Percentiles rank a stretch among this genome's conserved stretches.
phyloP scores from a whole-genome alignment of 1,140 invertebrate genomes.

The Zophobas atratus region DNA sequence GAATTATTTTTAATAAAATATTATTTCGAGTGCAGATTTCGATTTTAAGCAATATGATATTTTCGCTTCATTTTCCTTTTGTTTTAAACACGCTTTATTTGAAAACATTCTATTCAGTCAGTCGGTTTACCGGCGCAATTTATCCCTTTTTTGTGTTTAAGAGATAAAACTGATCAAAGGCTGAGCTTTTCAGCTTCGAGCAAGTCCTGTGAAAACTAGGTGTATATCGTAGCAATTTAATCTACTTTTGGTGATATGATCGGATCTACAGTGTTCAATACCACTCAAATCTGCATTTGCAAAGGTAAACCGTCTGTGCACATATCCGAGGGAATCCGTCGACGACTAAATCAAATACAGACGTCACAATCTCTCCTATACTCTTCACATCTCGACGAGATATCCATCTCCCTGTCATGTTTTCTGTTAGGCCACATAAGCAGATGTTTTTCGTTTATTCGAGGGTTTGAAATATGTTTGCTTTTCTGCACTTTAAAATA shows the following conservation, averaged over 20 bases:
- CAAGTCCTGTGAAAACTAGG: too few species aligned
- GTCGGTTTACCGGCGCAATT: too few species aligned
- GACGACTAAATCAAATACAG: conserved; percentile 30
- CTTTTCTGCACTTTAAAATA: neutral
- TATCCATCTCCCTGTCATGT: conserved; percentile 24
- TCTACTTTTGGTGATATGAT: neutral
- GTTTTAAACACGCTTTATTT: too few species aligned
- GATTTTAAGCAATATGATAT: too few species aligned
- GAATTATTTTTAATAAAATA: too few species aligned
- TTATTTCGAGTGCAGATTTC: too few species aligned
- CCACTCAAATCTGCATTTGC: conserved; percentile 34
- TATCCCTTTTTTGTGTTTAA: neutral
- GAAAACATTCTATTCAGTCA: too few species aligned
- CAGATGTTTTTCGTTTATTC: conserved; percentile 31
- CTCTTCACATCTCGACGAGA: conserved; percentile 19
- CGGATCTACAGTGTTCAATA: conserved; percentile 12
- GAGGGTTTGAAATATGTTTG: conserved; percentile 18
- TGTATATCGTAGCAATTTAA: neutral
- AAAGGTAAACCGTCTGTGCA: conserved; percentile 16
- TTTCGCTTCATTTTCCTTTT: too few species aligned
- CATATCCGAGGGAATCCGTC: conserved; percentile 20
- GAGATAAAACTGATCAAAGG: neutral
- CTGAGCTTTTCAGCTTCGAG: too few species aligned
- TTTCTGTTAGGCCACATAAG: conserved; percentile 29
- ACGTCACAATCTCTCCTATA: conserved; percentile 29